These are phyloP conservation scores for Maconellicoccus hirsutus DNA, from an alignment of 1,140 invertebrate species.

Conservation along the genomic window DNA sequence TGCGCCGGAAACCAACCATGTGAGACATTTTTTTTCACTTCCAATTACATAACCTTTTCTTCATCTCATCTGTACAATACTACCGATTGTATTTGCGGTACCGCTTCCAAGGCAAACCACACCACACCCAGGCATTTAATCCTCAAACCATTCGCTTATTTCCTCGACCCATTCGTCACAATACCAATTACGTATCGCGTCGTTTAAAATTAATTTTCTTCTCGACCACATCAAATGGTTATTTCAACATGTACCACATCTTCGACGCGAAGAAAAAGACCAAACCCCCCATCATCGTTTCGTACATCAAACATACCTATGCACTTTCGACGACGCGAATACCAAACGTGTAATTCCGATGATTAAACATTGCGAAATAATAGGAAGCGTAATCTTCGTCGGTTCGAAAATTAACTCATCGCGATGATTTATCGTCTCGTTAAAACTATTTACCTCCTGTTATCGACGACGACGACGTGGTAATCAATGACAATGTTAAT, in stretches of 20 bases:
- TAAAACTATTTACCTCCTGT: background rate
- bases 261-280: no score
- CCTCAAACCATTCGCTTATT: background rate
- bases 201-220: conserved; percentile 2
- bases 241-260: no score
- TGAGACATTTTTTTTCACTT: no score
- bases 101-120: background rate
- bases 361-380: background rate
- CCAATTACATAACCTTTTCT: no score
- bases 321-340: no score
- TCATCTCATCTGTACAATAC: no score
- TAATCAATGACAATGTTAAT: conserved; percentile 9
- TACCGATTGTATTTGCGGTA: background rate
- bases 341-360: no score
- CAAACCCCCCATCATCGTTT: no score
- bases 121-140: background rate
- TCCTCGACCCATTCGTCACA: background rate
- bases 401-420: background rate
- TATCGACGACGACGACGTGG: background rate
- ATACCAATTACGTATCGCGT: background rate
- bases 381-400: conserved; percentile 2
- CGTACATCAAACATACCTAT: no score
- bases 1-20: no score
- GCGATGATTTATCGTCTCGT: conserved; percentile 8
- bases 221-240: no score